A percentile compares a stretch with the other conserved stretches of the same genome.
Evolutionary conservation across 1,140 invertebrate species (phyloP).

Genomic region (Bombyx mori): DNA sequence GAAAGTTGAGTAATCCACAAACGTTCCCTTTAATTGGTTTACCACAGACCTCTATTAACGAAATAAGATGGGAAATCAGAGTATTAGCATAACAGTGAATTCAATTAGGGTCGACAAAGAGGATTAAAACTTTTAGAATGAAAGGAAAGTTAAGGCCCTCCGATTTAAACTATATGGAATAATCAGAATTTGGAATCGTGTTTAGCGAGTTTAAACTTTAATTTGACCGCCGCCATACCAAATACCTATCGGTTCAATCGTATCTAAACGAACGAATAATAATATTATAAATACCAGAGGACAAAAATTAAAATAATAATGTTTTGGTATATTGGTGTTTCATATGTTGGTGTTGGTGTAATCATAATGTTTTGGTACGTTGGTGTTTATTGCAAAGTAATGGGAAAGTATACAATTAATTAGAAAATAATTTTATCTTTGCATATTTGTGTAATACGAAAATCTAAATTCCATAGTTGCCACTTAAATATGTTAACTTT

Average conservation of each 20-base stretch:
- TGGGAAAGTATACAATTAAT: too few relatives aligned
- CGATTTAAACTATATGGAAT: conserved; percentile 61
- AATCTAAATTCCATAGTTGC: too few relatives aligned
- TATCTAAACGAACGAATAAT: conserved; percentile 1
- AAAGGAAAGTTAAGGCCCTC: conserved; percentile 60
- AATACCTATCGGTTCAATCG: conserved; percentile 7
- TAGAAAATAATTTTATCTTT: too few relatives aligned
- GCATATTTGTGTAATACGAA: too few relatives aligned
- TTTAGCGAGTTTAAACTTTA: conserved; percentile 51
- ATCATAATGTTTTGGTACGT: too few relatives aligned
- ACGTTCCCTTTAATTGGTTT: conserved; percentile 68
- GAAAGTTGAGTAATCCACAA: conserved; percentile 64
- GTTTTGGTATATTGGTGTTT: not conserved
- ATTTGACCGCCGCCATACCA: conserved; percentile 20
- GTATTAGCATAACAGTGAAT: conserved; percentile 71
- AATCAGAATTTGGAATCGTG: conserved; percentile 63
- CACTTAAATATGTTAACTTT: too few relatives aligned
- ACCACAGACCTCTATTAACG: conserved; percentile 68
- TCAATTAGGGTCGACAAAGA: conserved; percentile 69
- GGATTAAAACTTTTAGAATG: conserved; percentile 70
- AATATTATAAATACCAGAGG: not conserved
- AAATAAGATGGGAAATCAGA: conserved; percentile 71
- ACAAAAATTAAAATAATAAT: not conserved
- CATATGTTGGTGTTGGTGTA: too few relatives aligned
- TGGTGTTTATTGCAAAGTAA: too few relatives aligned